A percentile compares a stretch with the other conserved stretches of the same genome.
phyloP scores from a whole-genome alignment of 2,113 vertebrate species.

The Verasper variegatus region DNA sequence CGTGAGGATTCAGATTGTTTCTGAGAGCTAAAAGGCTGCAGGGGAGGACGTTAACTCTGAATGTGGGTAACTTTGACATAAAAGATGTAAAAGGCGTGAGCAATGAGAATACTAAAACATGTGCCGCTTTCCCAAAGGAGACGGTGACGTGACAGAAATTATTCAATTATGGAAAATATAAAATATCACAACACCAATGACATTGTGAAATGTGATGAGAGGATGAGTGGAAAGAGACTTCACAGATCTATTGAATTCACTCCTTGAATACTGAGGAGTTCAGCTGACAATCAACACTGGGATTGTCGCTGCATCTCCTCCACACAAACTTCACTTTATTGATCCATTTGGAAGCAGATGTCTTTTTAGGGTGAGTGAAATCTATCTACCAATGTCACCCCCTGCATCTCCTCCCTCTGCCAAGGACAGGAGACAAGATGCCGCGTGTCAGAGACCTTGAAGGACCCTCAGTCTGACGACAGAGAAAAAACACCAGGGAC shows the following conservation, averaged over 20 bases:
- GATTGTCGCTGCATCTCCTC: no score
- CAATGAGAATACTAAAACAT: not conserved
- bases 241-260: not conserved
- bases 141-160: not conserved
- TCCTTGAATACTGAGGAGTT: not conserved
- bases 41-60: not conserved
- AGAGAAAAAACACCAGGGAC: not conserved
- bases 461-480: not conserved
- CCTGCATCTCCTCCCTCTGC: conserved; percentile 3
- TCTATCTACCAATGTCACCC: conserved; percentile 22
- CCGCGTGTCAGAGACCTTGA: conserved; percentile 5
- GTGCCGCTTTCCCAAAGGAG: not conserved
- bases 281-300: not conserved
- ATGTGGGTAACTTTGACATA: not conserved
- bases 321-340: not conserved
- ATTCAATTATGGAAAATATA: not conserved
- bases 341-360: not conserved
- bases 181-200: not conserved
- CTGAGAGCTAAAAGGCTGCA: not conserved
- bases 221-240: not conserved
- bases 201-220: not conserved
- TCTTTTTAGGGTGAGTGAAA: conserved; percentile 8
- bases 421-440: conserved; percentile 12
- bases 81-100: not conserved
- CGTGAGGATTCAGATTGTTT: not conserved